Evolutionary conservation across 2,888 invertebrate species (phyloP).

Genomic region (Nymphalis urticae): DNA sequence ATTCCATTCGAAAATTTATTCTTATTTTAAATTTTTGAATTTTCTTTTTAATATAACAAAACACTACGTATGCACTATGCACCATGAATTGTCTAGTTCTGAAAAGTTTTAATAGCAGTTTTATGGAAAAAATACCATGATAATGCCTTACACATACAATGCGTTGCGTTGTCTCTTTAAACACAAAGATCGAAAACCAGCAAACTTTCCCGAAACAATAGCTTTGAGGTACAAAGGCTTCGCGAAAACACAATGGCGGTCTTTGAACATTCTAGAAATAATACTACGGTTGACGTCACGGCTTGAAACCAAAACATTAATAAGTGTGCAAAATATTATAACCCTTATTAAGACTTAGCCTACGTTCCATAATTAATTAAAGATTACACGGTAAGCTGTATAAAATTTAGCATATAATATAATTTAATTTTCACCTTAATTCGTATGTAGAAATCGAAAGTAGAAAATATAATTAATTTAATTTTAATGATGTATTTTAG

Average conservation of each 20-base stretch:
- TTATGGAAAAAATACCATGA: not conserved
- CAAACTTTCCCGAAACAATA: constrained; percentile 38
- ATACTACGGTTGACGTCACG: not conserved
- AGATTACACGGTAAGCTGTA: too few species aligned
- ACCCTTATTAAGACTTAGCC: not conserved
- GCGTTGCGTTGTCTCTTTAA: constrained; percentile 12
- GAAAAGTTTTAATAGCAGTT: constrained; percentile 9
- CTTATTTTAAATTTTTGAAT: too few species aligned
- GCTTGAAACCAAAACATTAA: not conserved
- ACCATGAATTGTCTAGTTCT: not conserved
- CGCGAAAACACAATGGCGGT: constrained; percentile 18
- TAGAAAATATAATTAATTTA: too few species aligned
- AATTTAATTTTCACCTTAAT: too few species aligned
- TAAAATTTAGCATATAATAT: too few species aligned
- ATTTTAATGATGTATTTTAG: too few species aligned
- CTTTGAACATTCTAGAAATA: constrained; percentile 26
- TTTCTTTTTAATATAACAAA: too few species aligned
- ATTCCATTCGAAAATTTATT: too few species aligned
- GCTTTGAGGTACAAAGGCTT: constrained; percentile 36
- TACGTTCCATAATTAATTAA: not conserved
- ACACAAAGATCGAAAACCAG: constrained; percentile 30
- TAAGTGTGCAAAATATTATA: too few species aligned
- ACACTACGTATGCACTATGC: not conserved
- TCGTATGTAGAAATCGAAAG: too few species aligned
- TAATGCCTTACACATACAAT: constrained; percentile 18